Base-by-base conservation (phyloP, 2,113 vertebrate species). In the Acrocephalus kingi region DNA sequence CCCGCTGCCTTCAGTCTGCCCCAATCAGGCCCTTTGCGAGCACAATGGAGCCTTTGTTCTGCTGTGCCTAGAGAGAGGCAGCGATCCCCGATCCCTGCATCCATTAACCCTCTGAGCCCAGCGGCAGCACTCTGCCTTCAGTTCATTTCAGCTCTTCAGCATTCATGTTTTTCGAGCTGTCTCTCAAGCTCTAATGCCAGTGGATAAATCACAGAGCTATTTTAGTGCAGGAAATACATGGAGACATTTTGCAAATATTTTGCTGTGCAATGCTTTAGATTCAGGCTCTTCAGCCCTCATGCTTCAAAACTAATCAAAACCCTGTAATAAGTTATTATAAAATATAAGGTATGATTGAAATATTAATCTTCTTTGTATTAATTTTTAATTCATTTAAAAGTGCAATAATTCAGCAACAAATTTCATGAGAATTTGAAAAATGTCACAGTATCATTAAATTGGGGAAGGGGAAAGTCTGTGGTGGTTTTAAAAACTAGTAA, bases 371-470 rank as follows among this genome's bases (percentile, higher is more conserved):
- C 3, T 17, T 48, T 69, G 68, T 33, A 41, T 21, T 56, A 30
- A 8, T 35, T 75, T 91, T 64, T 76, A 74, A 55, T 66, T 64
- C 31, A 75, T 76, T 80, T n/a, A 82, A 78, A 76, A 88, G 90
- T 95, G 93, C 93, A 96, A 88, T 68, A 67, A 80, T 91, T 81
- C 48, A 86, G 76, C 25, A 78, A 86, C 13, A 90, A 52, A 78
- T 69, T 87, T 77, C 21, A 84, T 25, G 17, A 93, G 19, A 58
- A 35, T 76, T 93, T 76, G 20, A 87, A 81, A 92, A 84, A 82
- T 46, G 92, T 88, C 89, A 94, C 96, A 90, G 92, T 95, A 93
- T 76, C 64, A 68, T 94, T 93, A 45, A 86, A 75, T 2, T n/a
- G 28, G 20, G 30, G 18, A 13, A 45, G 25, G 19, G 54, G 39